Evolutionary conservation across 2,797 vertebrate genomes (phyloP).

Genomic region (Spondyliosoma cantharus): DNA sequence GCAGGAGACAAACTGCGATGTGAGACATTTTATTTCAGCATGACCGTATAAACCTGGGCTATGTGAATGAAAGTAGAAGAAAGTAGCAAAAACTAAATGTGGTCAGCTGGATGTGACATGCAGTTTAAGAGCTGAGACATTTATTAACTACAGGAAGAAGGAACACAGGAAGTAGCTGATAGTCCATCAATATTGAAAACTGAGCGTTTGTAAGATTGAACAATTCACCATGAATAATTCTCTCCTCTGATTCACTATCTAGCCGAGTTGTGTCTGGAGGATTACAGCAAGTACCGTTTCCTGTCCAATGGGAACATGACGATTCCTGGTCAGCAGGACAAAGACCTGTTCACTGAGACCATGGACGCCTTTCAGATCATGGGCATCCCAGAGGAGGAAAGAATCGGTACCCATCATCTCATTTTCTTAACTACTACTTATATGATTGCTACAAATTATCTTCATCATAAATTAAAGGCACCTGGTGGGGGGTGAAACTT

Average conservation of each 20-base stretch:
- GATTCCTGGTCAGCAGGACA: conserved; percentile 96
- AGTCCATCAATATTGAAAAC: neutral
- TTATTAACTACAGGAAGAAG: neutral
- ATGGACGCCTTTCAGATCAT: conserved; percentile 97
- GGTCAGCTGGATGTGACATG: neutral
- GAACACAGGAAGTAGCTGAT: neutral
- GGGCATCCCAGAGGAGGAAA: conserved; percentile 94
- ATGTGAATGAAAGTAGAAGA: neutral
- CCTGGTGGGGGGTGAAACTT: neutral
- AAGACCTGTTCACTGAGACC: conserved; percentile 95
- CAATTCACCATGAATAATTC: neutral
- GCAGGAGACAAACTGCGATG: conserved; percentile 94
- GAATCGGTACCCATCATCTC: conserved; percentile 50
- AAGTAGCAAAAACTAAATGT: conserved; percentile 7
- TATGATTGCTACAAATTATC: neutral
- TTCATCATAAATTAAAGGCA: neutral
- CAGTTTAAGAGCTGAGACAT: neutral
- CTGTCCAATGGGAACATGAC: conserved; percentile 95
- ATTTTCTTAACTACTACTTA: neutral
- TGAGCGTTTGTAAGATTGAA: neutral
- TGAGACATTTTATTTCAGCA: conserved; percentile 78
- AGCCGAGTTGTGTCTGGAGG: conserved; percentile 94
- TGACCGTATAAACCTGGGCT: neutral
- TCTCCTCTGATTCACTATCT: neutral
- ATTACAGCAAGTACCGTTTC: conserved; percentile 96